Percentiles rank a stretch among this genome's conserved stretches.
These are phyloP conservation scores for Chauna torquata DNA, from an alignment of 2,113 vertebrate species.

Conservation along the genomic window DNA sequence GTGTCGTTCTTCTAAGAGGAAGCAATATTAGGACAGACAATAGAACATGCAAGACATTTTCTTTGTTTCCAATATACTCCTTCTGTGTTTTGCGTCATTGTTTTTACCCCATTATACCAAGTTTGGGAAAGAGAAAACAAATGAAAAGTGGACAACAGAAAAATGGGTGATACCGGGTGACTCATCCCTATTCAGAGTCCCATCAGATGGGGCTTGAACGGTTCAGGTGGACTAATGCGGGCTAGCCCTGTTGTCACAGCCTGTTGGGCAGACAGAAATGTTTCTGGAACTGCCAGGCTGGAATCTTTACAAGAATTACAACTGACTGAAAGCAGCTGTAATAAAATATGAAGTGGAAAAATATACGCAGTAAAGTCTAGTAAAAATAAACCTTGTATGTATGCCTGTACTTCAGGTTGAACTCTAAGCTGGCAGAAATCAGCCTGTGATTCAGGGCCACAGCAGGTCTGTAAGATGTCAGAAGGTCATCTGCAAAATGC, in stretches of 20 bases:
- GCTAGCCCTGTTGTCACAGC: background rate
- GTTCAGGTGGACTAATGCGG: background rate
- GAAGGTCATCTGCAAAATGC: background rate
- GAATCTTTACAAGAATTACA: background rate
- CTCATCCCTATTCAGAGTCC: background rate
- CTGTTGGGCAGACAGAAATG: background rate
- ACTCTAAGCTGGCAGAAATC: background rate
- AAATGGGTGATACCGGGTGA: background rate
- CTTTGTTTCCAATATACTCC: background rate
- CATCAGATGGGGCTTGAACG: background rate
- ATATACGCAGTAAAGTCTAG: background rate
- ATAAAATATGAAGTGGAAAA: background rate
- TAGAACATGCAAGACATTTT: background rate
- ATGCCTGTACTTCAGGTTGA: background rate
- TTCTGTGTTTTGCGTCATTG: background rate
- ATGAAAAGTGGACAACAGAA: background rate
- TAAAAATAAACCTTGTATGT: background rate
- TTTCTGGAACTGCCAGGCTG: background rate
- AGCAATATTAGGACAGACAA: background rate
- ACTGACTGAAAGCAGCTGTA: background rate
- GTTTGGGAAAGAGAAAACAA: background rate
- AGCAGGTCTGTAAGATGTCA: background rate
- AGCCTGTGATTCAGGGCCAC: background rate
- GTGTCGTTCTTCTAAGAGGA: background rate
- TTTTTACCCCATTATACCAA: background rate